Conservation (phyloP, 2,113 vertebrate genomes). For the Psophia crepitans region DNA sequence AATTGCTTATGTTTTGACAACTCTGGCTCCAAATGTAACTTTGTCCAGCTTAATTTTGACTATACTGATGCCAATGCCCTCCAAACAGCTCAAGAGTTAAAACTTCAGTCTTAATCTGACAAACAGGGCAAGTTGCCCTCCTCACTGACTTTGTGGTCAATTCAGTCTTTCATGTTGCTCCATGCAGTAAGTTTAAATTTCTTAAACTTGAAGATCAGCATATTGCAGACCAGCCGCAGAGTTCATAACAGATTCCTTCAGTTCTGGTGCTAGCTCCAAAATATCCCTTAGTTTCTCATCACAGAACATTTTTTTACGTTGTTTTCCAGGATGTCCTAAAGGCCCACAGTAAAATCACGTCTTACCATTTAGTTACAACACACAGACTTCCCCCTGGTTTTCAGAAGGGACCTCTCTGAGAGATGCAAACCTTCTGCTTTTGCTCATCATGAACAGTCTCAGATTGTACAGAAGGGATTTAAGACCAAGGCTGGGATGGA, state of each 20-base stretch:
- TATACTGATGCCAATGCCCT: not conserved
- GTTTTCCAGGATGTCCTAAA: not conserved
- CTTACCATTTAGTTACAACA: not conserved
- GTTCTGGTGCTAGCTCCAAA: not conserved
- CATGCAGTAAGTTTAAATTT: not conserved
- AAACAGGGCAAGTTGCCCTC: not conserved
- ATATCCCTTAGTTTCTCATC: not conserved
- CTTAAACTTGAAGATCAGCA: not conserved
- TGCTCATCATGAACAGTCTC: not conserved
- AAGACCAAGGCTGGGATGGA: not conserved
- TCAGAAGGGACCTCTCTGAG: not conserved
- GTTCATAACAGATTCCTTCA: not conserved
- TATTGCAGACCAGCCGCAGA: not conserved
- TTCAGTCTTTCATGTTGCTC: not conserved
- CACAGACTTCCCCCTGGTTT: not conserved
- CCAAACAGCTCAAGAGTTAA: not conserved
- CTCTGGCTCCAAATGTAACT: not conserved
- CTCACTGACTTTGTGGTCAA: not conserved
- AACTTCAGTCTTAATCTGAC: not conserved
- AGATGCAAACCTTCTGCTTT: not conserved
- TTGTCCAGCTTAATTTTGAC: not conserved
- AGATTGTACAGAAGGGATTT: conserved; percentile 4
- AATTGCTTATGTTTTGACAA: not conserved
- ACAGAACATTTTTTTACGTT: not conserved
- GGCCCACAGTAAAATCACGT: not conserved